phyloP scores from a whole-genome alignment of 2,113 vertebrate genomes.

The cattle (Bos taurus) region DNA sequence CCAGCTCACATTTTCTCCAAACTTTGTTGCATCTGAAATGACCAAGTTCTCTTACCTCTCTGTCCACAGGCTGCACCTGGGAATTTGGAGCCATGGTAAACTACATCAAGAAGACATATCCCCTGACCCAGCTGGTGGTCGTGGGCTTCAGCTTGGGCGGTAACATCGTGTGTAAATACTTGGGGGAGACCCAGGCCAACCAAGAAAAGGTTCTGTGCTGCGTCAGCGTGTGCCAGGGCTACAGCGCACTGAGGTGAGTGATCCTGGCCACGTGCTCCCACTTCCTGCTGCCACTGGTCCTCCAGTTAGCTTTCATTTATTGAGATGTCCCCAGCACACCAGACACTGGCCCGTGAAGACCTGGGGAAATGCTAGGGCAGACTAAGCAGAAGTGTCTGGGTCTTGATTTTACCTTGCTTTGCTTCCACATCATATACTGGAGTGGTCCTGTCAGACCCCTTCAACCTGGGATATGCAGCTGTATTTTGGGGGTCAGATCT shows the following conservation, averaged over 20 bases:
- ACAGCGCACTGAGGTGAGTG: slow-evolving; percentile 94
- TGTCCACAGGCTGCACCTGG: slow-evolving; percentile 93
- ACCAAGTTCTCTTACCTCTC: background rate
- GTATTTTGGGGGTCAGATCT: background rate
- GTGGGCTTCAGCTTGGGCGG: slow-evolving; percentile 98
- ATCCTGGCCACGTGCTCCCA: fast-evolving
- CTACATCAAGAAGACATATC: slow-evolving; percentile 92
- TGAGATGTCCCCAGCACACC: background rate
- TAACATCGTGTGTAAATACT: slow-evolving; percentile 98
- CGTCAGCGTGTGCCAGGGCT: slow-evolving; percentile 96
- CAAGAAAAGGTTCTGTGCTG: slow-evolving; percentile 96
- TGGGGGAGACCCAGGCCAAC: slow-evolving; percentile 92
- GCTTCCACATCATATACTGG: background rate
- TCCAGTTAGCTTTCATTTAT: fast-evolving
- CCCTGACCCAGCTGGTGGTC: slow-evolving; percentile 91
- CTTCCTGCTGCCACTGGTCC: background rate
- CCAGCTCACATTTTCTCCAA: background rate
- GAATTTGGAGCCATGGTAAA: slow-evolving; percentile 97
- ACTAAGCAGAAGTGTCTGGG: background rate
- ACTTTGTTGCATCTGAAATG: background rate
- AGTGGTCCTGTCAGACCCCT: background rate
- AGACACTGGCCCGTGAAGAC: fast-evolving
- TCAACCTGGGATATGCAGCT: background rate
- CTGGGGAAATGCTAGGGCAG: too few relatives aligned
- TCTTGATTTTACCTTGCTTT: background rate